Conservation (phyloP, 2,797 vertebrate genomes). For the Dermochelys coriacea region DNA sequence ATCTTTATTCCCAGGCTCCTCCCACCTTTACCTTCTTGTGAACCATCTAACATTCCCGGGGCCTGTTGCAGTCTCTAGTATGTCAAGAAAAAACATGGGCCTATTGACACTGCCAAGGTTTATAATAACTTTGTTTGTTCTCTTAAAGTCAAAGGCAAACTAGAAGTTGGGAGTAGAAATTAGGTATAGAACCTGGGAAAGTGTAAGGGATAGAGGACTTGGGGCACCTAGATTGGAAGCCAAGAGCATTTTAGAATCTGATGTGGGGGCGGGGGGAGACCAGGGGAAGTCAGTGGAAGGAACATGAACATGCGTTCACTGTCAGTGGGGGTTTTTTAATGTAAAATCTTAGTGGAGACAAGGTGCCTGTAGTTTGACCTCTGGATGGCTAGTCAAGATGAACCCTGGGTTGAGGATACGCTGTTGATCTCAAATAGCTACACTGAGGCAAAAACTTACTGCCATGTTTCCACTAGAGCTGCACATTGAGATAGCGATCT, state of each 20-base stretch:
- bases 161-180: neutral
- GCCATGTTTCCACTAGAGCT: too few relatives aligned
- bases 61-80: neutral
- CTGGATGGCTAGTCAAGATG: neutral
- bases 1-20: neutral
- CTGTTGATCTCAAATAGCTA: neutral
- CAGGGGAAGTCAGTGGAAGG: neutral
- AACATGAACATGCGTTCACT: neutral
- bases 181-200: neutral
- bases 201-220: neutral
- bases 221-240: neutral
- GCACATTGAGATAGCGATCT: too few relatives aligned
- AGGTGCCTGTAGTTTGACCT: neutral
- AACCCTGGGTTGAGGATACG: neutral
- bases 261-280: neutral
- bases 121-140: neutral
- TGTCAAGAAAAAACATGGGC: neutral
- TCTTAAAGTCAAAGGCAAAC: neutral
- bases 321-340: neutral
- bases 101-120: neutral
- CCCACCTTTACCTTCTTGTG: neutral
- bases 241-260: neutral
- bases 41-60: neutral
- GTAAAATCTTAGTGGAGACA: neutral
- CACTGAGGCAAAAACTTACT: too few relatives aligned